Base-by-base conservation (phyloP, 2,113 vertebrate species). In the Petrocephalus microphthalmus region DNA sequence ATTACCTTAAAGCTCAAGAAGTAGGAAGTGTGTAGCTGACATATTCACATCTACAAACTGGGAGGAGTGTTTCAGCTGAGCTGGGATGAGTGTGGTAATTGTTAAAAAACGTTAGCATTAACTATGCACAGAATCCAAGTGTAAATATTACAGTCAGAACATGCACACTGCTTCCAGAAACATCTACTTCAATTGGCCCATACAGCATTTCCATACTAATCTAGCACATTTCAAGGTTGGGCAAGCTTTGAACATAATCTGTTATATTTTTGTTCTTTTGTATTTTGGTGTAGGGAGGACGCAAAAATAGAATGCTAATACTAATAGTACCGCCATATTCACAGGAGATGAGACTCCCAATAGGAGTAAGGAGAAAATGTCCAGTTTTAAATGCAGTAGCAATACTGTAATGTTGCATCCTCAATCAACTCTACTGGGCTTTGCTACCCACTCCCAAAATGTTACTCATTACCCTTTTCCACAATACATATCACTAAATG, bases 401-500 rank as follows among this genome's bases (percentile, higher is more conserved):
- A 84, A 47, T 19, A n/a, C 29, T 13, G 33, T 42, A 42, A 78
- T 7, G 1, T 42, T 33, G 52, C 82, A 49, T 49, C 42, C 82
- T n/a, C 15, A n/a, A 47, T 22, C 45, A 49, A 49, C 29, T 74
- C 67, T 37, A 74, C 67, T 22, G 11, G 20, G 42, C n/a, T 84
- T 84, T 49, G n/a, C 42, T 51, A 84, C 20, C 22, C 33, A 49
- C 42, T 83, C 20, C 81, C 81, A 84, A 82, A 37, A 84, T 84
- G 47, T 47, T 84, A 51, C 22, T 84, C 81, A 82, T 82, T 84
- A 84, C 45, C 37, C 42, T n/a, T 84, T 84, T 84, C 81, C 47
- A 20, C 22, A 84, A 84, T 29, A 67, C 84, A 85, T 53, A 53
- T 37, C n/a, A 56, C 81, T 83, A 85, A 52, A 54, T 85, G 33